Evolutionary conservation across 2,888 invertebrate genomes (phyloP).

Genomic region (Tachina grossa): DNA sequence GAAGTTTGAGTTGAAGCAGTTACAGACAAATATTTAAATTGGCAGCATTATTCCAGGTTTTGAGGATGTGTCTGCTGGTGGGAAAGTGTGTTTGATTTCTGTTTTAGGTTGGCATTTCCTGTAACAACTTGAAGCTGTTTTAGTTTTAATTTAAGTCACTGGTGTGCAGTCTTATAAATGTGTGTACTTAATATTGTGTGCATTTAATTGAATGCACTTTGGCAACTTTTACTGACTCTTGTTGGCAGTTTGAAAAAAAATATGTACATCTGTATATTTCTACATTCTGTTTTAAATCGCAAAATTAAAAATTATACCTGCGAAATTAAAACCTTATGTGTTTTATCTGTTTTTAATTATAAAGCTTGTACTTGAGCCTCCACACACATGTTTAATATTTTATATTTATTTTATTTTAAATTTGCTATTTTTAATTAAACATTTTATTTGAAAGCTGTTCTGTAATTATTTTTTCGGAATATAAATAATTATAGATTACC

Average conservation of each 20-base stretch:
- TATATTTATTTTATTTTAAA: not conserved
- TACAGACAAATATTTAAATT: slow-evolving; percentile 66
- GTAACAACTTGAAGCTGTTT: slow-evolving; percentile 22
- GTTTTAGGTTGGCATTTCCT: slow-evolving; percentile 51
- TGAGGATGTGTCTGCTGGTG: slow-evolving; percentile 22
- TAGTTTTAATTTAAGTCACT: slow-evolving; percentile 14
- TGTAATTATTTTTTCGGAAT: slow-evolving; percentile 6
- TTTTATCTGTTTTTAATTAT: not conserved
- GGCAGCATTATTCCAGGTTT: slow-evolving; percentile 42
- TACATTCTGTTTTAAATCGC: not conserved
- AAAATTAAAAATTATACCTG: slow-evolving; percentile 1
- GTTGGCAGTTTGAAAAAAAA: too few species aligned
- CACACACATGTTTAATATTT: not conserved
- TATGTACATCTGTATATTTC: not conserved
- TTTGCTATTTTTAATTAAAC: slow-evolving; percentile 2
- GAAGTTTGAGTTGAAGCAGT: slow-evolving; percentile 46
- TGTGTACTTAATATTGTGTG: slow-evolving; percentile 38
- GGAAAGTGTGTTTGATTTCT: slow-evolving; percentile 21
- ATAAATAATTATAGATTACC: slow-evolving; percentile 30
- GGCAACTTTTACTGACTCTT: not conserved
- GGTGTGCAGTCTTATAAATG: slow-evolving; percentile 7
- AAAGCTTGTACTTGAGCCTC: not conserved
- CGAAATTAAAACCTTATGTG: not conserved
- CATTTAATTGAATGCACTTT: slow-evolving; percentile 46
- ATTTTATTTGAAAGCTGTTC: slow-evolving; percentile 1